Evolutionary conservation across 2,113 vertebrate genomes (phyloP).

Genomic region (Chauna torquata): DNA sequence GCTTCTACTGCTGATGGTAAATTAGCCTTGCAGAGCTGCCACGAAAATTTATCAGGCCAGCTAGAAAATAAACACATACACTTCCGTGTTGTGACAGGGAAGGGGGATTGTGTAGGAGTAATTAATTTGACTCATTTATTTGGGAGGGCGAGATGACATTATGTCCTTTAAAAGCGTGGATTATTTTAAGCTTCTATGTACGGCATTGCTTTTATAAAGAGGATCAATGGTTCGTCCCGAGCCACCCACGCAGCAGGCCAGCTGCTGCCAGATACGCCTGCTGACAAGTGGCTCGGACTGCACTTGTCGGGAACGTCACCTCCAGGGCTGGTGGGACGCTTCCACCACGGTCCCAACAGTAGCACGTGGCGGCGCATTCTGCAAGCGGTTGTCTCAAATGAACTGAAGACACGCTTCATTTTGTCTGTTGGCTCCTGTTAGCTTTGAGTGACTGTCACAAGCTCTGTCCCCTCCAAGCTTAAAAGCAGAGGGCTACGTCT

Average conservation of each 20-base stretch:
- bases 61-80: not conserved
- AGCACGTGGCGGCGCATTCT: not conserved
- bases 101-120: not conserved
- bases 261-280: not conserved
- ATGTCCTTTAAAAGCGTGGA: slow-evolving; percentile 3
- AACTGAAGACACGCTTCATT: not conserved
- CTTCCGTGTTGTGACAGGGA: not conserved
- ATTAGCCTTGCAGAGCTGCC: not conserved
- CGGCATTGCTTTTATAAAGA: slow-evolving; percentile 21
- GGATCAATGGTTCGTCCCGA: not conserved
- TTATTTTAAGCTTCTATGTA: slow-evolving; percentile 33
- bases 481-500: not conserved
- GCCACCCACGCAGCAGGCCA: not conserved
- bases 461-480: not conserved
- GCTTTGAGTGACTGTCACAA: not conserved
- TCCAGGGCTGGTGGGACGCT: rapidly evolving
- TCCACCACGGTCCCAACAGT: not conserved
- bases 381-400: not conserved
- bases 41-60: not conserved
- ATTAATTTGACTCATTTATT: slow-evolving; percentile 24
- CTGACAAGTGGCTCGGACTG: not conserved
- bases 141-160: not conserved
- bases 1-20: not conserved
- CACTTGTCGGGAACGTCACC: not conserved
- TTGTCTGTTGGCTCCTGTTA: not conserved